These are phyloP conservation scores for Grallaria varia DNA, from an alignment of 2,113 vertebrate species.

Conservation along the genomic window DNA sequence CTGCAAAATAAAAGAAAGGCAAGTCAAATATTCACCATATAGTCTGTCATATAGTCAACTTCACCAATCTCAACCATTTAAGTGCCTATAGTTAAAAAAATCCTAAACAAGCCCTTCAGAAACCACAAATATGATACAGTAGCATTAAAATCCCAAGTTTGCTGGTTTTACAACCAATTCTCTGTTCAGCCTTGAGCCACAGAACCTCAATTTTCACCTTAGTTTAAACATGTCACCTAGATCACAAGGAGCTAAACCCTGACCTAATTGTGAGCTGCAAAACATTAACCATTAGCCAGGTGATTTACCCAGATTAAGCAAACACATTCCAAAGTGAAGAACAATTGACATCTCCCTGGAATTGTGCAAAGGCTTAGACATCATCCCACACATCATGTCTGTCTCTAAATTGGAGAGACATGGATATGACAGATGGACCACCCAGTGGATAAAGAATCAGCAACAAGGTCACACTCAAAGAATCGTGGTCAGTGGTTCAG, in stretches of 20 bases:
- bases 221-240: not conserved
- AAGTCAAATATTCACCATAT: not conserved
- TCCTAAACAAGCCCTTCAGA: not conserved
- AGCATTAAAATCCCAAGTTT: not conserved
- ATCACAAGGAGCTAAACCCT: not conserved
- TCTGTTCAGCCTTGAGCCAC: not conserved
- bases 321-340: not conserved
- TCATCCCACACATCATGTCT: too few species aligned
- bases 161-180: not conserved
- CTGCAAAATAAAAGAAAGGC: slow-evolving; percentile 73
- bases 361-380: not conserved
- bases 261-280: not conserved
- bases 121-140: not conserved
- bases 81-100: not conserved
- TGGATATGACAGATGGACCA: not conserved
- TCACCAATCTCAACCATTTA: not conserved
- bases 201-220: not conserved
- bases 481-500: not conserved
- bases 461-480: not conserved
- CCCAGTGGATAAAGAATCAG: not conserved
- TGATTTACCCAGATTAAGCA: not conserved
- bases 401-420: not conserved
- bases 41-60: not conserved
- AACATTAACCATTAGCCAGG: not conserved
- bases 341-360: not conserved